A percentile compares a stretch with the other conserved stretches of the same genome.
Evolutionary conservation across 2,113 vertebrate genomes (phyloP).

Genomic region (Penelope pileata): DNA sequence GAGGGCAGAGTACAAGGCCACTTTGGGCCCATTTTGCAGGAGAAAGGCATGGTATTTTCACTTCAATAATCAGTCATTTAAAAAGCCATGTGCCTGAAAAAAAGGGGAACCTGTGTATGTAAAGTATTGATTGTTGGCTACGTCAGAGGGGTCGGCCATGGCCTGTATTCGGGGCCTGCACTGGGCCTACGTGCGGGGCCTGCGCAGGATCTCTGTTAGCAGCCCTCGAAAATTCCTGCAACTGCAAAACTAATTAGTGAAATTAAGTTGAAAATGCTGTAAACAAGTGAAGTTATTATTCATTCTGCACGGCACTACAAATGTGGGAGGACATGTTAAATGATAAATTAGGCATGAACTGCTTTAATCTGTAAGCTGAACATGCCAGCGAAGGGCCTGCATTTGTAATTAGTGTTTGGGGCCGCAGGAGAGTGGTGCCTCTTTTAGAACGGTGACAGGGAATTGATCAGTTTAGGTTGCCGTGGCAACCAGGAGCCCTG

Average conservation of each 20-base stretch:
- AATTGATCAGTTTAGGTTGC: constrained; percentile 87
- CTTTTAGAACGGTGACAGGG: constrained; percentile 83
- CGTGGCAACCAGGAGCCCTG: constrained; percentile 78
- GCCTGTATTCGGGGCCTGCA: neutral
- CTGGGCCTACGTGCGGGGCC: neutral
- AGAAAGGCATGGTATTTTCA: neutral
- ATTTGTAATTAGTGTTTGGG: constrained; percentile 83
- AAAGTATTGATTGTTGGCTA: rapidly evolving
- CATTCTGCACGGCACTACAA: constrained; percentile 70
- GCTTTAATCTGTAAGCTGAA: constrained; percentile 81
- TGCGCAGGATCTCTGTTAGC: neutral
- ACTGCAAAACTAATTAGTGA: constrained; percentile 79
- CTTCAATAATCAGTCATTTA: neutral
- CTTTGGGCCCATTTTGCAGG: neutral
- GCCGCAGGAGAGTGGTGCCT: constrained; percentile 79
- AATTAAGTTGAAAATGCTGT: constrained; percentile 77
- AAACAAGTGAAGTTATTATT: constrained; percentile 81
- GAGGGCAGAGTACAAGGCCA: neutral
- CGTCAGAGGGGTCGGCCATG: neutral
- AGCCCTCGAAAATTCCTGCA: neutral
- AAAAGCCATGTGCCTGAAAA: neutral
- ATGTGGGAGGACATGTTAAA: constrained; percentile 80
- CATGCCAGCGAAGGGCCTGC: constrained; percentile 77
- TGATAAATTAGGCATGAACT: constrained; percentile 84
- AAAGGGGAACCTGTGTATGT: rapidly evolving